These are phyloP conservation scores for Sycophila texana DNA, from an alignment of 2,888 invertebrate genomes.

Conservation along the genomic window DNA sequence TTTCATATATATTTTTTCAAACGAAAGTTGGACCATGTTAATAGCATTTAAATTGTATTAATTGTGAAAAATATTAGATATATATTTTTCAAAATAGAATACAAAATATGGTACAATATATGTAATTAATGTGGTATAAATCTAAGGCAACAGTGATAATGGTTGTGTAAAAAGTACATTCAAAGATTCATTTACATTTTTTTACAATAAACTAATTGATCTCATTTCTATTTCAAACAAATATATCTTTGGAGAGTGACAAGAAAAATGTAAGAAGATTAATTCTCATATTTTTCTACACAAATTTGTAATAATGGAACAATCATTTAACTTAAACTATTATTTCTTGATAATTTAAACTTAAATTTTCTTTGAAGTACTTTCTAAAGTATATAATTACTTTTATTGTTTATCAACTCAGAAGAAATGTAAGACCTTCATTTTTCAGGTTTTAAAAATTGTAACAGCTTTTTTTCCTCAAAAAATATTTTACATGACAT, in stretches of 20 bases:
- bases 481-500: no score
- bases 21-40: conserved; percentile 39
- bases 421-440: not conserved
- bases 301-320: not conserved
- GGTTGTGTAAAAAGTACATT: conserved; percentile 47
- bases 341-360: not conserved
- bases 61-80: conserved; percentile 27
- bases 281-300: conserved; percentile 44
- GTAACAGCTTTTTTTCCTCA: no score
- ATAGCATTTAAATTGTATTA: conserved; percentile 42
- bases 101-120: conserved; percentile 7
- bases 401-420: conserved; percentile 7
- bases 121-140: not conserved
- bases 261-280: conserved; percentile 7
- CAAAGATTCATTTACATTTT: conserved; percentile 33
- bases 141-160: conserved; percentile 15
- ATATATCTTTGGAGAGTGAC: not conserved
- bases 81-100: conserved; percentile 48
- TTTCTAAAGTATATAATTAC: conserved; percentile 22
- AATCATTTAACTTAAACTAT: not conserved
- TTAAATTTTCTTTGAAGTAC: conserved; percentile 34
- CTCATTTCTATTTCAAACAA: conserved; percentile 1
- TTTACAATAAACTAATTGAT: not conserved
- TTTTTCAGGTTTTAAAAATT: not conserved
- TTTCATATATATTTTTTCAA: conserved; percentile 39